phyloP scores from a whole-genome alignment of 2,797 vertebrate species.

The Rhadinocentrus ornatus region DNA sequence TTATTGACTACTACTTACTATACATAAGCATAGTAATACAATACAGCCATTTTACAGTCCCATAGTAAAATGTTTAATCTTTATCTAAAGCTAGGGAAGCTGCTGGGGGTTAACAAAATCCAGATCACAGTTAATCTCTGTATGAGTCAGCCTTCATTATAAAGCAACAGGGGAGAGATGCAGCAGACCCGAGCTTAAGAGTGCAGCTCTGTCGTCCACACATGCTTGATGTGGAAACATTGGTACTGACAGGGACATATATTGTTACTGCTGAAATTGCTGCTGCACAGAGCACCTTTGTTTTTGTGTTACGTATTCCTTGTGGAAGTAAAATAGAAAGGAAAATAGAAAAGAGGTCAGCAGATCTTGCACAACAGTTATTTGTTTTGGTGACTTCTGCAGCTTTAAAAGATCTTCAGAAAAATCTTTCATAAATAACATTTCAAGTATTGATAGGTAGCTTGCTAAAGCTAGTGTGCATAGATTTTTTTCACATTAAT shows the following conservation, averaged over 20 bases:
- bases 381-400: too few species aligned
- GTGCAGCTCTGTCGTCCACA: slow-evolving; percentile 69
- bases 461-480: background rate
- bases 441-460: background rate
- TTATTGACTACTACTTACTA: too few species aligned
- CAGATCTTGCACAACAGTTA: too few species aligned
- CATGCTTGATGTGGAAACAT: slow-evolving; percentile 74
- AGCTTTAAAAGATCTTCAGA: background rate
- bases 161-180: slow-evolving; percentile 66
- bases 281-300: slow-evolving; percentile 60
- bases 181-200: slow-evolving; percentile 73
- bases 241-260: slow-evolving; percentile 72
- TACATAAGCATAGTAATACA: too few species aligned
- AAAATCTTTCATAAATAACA: background rate
- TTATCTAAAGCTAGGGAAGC: slow-evolving; percentile 47
- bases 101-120: slow-evolving; percentile 73
- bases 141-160: slow-evolving; percentile 80
- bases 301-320: slow-evolving; percentile 43
- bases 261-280: slow-evolving; percentile 60
- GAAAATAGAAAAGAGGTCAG: background rate
- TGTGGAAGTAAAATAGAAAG: background rate
- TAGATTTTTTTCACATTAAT: background rate
- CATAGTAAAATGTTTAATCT: slow-evolving; percentile 63
- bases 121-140: slow-evolving; percentile 76
- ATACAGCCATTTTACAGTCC: slow-evolving; percentile 36